Evolutionary conservation across 2,113 vertebrate genomes (phyloP), one percentile per base, ranked within the genome.

Genomic region (Scortum barcoo): DNA sequence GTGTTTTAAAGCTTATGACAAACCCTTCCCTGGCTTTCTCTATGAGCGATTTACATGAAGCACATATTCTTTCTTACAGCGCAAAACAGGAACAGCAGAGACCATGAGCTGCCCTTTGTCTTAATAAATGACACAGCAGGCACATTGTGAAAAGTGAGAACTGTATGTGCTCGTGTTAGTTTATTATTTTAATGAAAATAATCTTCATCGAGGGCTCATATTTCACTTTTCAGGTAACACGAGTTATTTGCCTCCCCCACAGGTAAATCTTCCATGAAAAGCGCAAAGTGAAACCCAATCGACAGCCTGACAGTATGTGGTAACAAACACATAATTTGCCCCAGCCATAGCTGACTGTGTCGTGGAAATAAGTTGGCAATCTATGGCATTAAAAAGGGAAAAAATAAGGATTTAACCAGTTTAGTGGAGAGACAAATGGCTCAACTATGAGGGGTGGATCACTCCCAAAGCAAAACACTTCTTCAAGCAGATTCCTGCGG

Each of bases 391-490:
- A 7, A 30, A 66, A 51, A 38, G 7, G 12, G 1, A 48, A 54
- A 7, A 30, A 22, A 30, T 7, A 28, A 9, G 3, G 40, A 33
- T 60, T 50, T 53, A 46, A 62, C 36, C 11, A n/a, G 28, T 46
- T 60, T 46, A 22, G 65, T 14, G 4, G 38, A 53, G 50, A 69
- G 20, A 57, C 38, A 66, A 53, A n/a, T 46, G 13, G 13, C n/a
- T 42, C 13, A 57, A 36, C 57, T 66, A 56, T 46, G 19, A 87
- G 24, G 10, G 76, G 13, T 13, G n/a, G 30, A 48, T 14, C 38
- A 24, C 28, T 60, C 28, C 66, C 16, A 40, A 86, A 83, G 68
- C 26, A 81, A 56, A 63, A 74, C 5, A 13, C 28, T 22, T 44
- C n/a, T 30, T 76, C 40, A 28, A 28, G 30, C 33, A 61, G 46